phyloP scores from a whole-genome alignment of 1,140 invertebrate genomes.

The Drosophila athabasca region DNA sequence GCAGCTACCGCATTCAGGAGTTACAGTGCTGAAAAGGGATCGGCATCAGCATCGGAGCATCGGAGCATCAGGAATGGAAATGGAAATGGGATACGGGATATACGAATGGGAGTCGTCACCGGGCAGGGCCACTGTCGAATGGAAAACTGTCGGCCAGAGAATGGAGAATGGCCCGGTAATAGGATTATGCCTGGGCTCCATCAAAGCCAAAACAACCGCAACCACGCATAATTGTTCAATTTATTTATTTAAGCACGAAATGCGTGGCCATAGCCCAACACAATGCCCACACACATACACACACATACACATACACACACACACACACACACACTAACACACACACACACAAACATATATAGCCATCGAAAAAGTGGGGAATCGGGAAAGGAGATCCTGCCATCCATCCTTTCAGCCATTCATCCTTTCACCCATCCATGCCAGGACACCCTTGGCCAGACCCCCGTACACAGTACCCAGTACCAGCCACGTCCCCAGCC shows the following conservation, averaged over 20 bases:
- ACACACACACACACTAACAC: neutral
- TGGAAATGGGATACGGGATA: constrained; percentile 5
- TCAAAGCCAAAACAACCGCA: constrained; percentile 81
- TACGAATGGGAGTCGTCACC: neutral
- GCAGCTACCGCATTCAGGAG: constrained; percentile 31
- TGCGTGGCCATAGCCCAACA: constrained; percentile 43
- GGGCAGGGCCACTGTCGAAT: constrained; percentile 1
- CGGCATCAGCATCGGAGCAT: neutral
- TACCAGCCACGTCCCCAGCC: too few relatives aligned
- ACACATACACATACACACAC: neutral
- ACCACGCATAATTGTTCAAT: constrained; percentile 81
- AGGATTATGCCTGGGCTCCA: constrained; percentile 74
- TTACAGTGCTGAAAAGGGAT: constrained; percentile 14
- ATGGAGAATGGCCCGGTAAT: constrained; percentile 58
- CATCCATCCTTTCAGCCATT: constrained; percentile 11
- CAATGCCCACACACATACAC: constrained; percentile 19
- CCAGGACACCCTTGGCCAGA: constrained; percentile 3
- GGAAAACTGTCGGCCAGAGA: constrained; percentile 26
- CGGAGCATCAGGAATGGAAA: neutral
- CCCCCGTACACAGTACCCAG: constrained; percentile 1
- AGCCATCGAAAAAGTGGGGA: neutral
- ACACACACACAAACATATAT: neutral
- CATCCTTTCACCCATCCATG: constrained; percentile 17
- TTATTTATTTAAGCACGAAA: constrained; percentile 81
- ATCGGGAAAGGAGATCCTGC: neutral